Base-by-base conservation (phyloP, 2,113 vertebrate genomes). In the Psilopogon haemacephalus region DNA sequence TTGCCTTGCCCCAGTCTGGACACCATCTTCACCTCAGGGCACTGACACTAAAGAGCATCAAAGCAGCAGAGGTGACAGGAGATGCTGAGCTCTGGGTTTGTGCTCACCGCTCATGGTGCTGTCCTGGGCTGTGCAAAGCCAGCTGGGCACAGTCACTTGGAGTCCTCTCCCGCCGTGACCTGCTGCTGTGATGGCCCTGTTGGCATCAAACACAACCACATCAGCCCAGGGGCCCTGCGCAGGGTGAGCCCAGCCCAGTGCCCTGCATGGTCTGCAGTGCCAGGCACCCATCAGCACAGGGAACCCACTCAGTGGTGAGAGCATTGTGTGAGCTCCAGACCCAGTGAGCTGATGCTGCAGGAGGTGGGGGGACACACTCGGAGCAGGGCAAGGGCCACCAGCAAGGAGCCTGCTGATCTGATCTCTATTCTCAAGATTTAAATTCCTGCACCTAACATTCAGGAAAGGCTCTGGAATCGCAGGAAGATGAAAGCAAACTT, bases 151-250 rank as follows among this genome's bases (percentile, higher is more conserved):
- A 32, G 35, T 91, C 89, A 44, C 15, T 14, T 1, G 23, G 18
- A n/a, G n/a, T 21, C 60, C 62, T 91, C 74, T 96, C 94, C 62
- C 54, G 64, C 54, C 65, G 86, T 0, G 21, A 33, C 58, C 72
- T 80, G 88, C 79, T 85, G 52, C 71, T 72, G 27, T 64, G 94
- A 8, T 94, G 92, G 46, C 84, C 65, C 96, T 97, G 93, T 35
- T 60, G 74, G 78, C 62, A 82, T 27, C 52, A 90, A 88, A 86
- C 35, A 89, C 24, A 74, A 5, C 15, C 20, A 1, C 0, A 0
- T 90, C 1, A 75, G 85, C 3, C 2, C 40, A 35, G 67, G 83
- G 33, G 62, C 17, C 21, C 55, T 9, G 30, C 48, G 21, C 5
- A 5, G 46, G 27, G 14, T 3, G 3, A 72, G 55, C 54, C 33